Evolutionary conservation across 1,140 invertebrate species (phyloP).

Genomic region (Hyposmocoma kahamanoa): DNA sequence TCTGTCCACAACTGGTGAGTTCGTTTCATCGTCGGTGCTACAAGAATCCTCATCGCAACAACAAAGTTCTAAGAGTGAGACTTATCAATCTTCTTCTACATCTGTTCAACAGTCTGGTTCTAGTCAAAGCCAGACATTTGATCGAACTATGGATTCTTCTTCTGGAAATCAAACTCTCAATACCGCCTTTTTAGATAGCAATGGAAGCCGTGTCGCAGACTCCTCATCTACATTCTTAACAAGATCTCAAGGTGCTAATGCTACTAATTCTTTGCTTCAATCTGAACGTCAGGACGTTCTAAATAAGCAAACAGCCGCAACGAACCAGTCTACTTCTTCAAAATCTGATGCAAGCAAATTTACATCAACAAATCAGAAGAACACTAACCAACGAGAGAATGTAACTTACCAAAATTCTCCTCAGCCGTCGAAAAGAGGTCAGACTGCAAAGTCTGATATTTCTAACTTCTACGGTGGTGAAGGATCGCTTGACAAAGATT

Average conservation of each 20-base stretch:
- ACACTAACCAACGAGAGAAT: conserved; percentile 46
- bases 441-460: conserved; percentile 44
- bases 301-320: conserved; percentile 26
- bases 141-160: conserved; percentile 42
- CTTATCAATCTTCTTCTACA: conserved; percentile 54
- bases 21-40: conserved; percentile 51
- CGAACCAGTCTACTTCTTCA: conserved; percentile 21
- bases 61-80: conserved; percentile 60
- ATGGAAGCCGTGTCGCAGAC: conserved; percentile 22
- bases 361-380: conserved; percentile 24
- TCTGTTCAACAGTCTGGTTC: conserved; percentile 60
- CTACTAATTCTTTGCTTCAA: conserved; percentile 59
- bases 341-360: conserved; percentile 23
- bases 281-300: conserved; percentile 55
- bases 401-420: conserved; percentile 35
- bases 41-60: conserved; percentile 60
- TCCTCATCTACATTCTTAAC: conserved; percentile 29
- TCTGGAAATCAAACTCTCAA: conserved; percentile 54
- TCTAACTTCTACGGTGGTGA: conserved; percentile 58
- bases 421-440: conserved; percentile 32
- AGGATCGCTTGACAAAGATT: conserved; percentile 47
- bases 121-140: conserved; percentile 43
- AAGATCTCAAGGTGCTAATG: conserved; percentile 52
- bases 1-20: conserved; percentile 57
- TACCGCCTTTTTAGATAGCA: conserved; percentile 64